These are phyloP conservation scores for Phylloscopus collybita DNA, from an alignment of 2,797 vertebrate species.

Conservation along the genomic window DNA sequence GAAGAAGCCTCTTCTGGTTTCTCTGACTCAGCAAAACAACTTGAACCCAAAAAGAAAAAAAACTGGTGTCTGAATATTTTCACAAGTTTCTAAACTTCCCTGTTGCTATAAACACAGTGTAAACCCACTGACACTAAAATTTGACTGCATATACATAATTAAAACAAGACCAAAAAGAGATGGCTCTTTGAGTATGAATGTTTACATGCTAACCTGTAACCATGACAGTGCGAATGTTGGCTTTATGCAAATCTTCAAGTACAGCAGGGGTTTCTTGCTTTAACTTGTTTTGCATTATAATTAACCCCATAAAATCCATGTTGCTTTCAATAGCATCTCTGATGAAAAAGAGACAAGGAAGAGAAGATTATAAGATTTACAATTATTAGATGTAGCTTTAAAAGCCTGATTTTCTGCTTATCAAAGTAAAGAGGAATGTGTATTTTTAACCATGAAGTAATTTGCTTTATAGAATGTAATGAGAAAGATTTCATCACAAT, in stretches of 20 bases:
- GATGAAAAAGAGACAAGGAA: conserved; percentile 25
- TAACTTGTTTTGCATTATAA: conserved; percentile 99
- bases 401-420: background rate
- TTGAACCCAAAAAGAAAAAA: background rate
- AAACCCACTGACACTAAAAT: background rate
- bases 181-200: background rate
- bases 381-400: background rate
- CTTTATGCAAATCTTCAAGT: conserved; percentile 89
- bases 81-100: background rate
- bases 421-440: background rate
- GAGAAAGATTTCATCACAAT: background rate
- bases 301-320: conserved; percentile 96
- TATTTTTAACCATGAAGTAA: background rate
- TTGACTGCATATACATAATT: background rate
- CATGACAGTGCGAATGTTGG: conserved; percentile 97
- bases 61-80: background rate
- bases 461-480: background rate
- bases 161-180: background rate
- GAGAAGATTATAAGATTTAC: background rate
- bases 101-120: background rate
- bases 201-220: conserved; percentile 87
- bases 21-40: background rate
- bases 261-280: conserved; percentile 92
- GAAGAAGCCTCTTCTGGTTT: background rate
- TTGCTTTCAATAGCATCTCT: conserved; percentile 94